Evolutionary conservation across 2,888 invertebrate species (phyloP).

Genomic region (Theretra japonica): DNA sequence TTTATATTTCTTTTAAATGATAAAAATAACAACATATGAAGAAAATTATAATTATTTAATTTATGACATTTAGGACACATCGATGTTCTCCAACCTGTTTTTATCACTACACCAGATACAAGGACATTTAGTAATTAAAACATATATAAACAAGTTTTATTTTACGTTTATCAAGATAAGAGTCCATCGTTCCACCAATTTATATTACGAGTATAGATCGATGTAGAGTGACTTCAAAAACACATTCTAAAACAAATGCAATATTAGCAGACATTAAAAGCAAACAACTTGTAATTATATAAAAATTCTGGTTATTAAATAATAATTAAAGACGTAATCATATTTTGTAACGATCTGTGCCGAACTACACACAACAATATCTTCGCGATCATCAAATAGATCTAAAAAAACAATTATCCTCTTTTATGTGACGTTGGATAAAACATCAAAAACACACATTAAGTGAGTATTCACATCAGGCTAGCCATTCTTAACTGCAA

Average conservation of each 20-base stretch:
- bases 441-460: background rate
- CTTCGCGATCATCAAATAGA: too few relatives aligned
- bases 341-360: too few relatives aligned
- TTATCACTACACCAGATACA: background rate
- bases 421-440: background rate
- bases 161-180: background rate
- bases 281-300: too few relatives aligned
- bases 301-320: too few relatives aligned
- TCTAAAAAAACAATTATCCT: too few relatives aligned
- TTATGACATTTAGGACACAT: background rate
- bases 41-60: background rate
- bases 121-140: background rate
- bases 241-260: too few relatives aligned
- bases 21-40: background rate
- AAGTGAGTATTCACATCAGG: background rate
- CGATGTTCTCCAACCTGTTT: too few relatives aligned
- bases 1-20: background rate
- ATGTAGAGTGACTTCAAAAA: too few relatives aligned
- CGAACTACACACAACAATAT: too few relatives aligned
- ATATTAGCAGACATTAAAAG: too few relatives aligned
- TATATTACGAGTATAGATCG: background rate
- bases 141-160: constrained; percentile 10
- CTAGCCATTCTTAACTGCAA: too few relatives aligned
- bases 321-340: too few relatives aligned
- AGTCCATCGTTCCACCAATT: background rate